These are phyloP conservation scores for Volucella bombylans DNA, from an alignment of 2,888 invertebrate species.

Conservation along the genomic window DNA sequence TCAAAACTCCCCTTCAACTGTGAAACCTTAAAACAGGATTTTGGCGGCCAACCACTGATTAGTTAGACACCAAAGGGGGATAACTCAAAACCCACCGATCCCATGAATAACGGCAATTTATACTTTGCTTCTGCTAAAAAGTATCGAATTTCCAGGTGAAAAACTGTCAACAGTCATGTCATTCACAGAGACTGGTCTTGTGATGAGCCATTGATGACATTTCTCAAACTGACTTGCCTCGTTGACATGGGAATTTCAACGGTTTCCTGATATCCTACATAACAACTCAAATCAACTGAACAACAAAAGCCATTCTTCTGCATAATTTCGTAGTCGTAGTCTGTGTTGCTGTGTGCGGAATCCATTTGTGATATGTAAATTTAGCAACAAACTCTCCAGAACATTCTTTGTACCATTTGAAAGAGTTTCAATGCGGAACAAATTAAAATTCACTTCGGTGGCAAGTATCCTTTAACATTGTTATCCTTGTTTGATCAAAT, in stretches of 20 bases:
- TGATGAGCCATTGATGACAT: slow-evolving; percentile 62
- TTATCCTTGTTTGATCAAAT: slow-evolving; percentile 41
- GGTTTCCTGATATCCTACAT: slow-evolving; percentile 56
- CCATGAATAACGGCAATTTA: slow-evolving; percentile 63
- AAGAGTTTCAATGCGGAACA: slow-evolving; percentile 72
- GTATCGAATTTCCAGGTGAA: slow-evolving; percentile 72
- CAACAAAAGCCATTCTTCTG: slow-evolving; percentile 23
- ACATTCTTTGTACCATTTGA: slow-evolving; percentile 6
- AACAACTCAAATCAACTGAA: slow-evolving; percentile 58
- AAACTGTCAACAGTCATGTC: slow-evolving; percentile 72
- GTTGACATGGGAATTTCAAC: slow-evolving; percentile 71
- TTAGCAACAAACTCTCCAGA: slow-evolving; percentile 27
- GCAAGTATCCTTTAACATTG: slow-evolving; percentile 57
- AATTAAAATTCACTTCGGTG: slow-evolving; percentile 63
- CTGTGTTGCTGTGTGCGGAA: slow-evolving; percentile 7
- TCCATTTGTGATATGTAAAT: slow-evolving; percentile 63
- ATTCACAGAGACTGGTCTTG: slow-evolving; percentile 35
- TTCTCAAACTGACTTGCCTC: slow-evolving; percentile 49
- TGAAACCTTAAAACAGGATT: slow-evolving; percentile 66
- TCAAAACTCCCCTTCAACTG: slow-evolving; percentile 38
- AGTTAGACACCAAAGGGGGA: slow-evolving; percentile 58
- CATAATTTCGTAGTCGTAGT: not conserved
- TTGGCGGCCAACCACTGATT: slow-evolving; percentile 49
- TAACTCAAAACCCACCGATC: slow-evolving; percentile 18
- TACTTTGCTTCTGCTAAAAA: slow-evolving; percentile 44